These are phyloP conservation scores for Drosophila pseudotalamancana DNA, from an alignment of 2,888 invertebrate genomes.

Conservation along the genomic window DNA sequence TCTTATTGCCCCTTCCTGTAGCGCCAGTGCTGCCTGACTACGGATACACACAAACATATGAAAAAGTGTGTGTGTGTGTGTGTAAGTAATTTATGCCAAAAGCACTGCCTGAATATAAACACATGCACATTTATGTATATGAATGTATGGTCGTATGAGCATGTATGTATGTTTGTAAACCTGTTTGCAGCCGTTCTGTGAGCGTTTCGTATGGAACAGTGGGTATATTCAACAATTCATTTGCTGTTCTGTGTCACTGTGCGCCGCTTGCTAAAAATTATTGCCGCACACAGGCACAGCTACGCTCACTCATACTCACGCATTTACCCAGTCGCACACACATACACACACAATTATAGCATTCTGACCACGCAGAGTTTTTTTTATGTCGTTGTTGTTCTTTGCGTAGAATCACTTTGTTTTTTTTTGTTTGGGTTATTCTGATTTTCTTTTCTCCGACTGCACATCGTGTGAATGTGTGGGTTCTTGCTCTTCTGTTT, in stretches of 20 bases:
- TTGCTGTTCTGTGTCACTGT: constrained; percentile 52
- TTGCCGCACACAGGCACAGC: constrained; percentile 52
- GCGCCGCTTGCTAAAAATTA: constrained; percentile 68
- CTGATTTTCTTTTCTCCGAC: constrained; percentile 66
- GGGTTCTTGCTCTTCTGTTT: constrained; percentile 29
- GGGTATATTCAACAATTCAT: constrained; percentile 34
- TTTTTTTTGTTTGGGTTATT: constrained; percentile 68
- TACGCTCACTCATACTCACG: constrained; percentile 1
- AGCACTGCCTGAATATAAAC: constrained; percentile 75
- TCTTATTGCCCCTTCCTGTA: constrained; percentile 65
- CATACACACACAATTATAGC: constrained; percentile 25
- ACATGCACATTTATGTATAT: constrained; percentile 23
- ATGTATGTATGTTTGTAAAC: constrained; percentile 44
- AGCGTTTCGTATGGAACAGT: constrained; percentile 45
- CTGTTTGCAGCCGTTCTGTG: constrained; percentile 51
- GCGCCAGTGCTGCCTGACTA: constrained; percentile 26
- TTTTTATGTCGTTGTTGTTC: constrained; percentile 42
- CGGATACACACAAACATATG: constrained; percentile 6
- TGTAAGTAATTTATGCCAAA: constrained; percentile 72
- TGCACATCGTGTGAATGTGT: constrained; percentile 31
- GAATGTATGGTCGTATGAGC: background rate
- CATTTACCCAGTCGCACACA: constrained; percentile 1
- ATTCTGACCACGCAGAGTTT: constrained; percentile 67
- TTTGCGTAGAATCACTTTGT: constrained; percentile 57
- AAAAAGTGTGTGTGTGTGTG: background rate